A percentile compares a stretch with the other conserved stretches of the same genome.
Evolutionary conservation across 2,888 invertebrate species (phyloP).

Genomic region (Abrostola triplasia): DNA sequence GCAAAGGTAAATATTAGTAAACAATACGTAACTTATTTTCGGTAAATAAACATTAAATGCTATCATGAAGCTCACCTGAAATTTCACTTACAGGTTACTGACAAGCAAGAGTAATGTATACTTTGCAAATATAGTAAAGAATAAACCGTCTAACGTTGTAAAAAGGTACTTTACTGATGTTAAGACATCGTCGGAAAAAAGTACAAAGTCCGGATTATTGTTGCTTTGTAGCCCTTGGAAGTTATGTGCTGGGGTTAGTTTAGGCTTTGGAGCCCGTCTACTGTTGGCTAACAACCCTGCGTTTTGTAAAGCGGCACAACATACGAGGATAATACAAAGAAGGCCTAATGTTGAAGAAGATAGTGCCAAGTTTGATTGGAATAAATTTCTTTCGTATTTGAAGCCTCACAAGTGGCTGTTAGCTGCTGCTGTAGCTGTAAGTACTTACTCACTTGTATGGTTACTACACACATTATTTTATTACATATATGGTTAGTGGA

Average conservation of each 20-base stretch:
- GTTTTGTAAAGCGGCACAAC: constrained; percentile 89
- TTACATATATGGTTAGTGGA: no score
- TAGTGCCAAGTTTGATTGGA: constrained; percentile 93
- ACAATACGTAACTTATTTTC: constrained; percentile 7
- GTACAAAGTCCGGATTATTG: constrained; percentile 67
- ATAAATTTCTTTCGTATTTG: constrained; percentile 91
- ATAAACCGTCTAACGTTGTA: constrained; percentile 69
- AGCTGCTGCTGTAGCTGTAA: constrained; percentile 93
- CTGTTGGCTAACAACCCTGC: constrained; percentile 87
- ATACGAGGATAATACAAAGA: constrained; percentile 88
- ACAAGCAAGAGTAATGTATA: constrained; percentile 68
- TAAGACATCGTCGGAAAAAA: constrained; percentile 68
- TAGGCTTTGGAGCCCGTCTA: constrained; percentile 76
- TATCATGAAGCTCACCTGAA: constrained; percentile 7
- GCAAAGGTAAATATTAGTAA: constrained; percentile 71
- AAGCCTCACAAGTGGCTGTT: constrained; percentile 93
- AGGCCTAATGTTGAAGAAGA: constrained; percentile 83
- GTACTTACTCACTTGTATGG: constrained; percentile 65
- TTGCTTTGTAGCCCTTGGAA: constrained; percentile 81
- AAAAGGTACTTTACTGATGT: constrained; percentile 73
- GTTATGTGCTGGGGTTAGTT: constrained; percentile 80
- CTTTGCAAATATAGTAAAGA: constrained; percentile 73
- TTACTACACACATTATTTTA: no score
- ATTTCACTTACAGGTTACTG: constrained; percentile 72
- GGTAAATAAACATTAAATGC: constrained; percentile 34